phyloP scores from a whole-genome alignment of 2,113 vertebrate genomes.

The Orthochromis indermauri region DNA sequence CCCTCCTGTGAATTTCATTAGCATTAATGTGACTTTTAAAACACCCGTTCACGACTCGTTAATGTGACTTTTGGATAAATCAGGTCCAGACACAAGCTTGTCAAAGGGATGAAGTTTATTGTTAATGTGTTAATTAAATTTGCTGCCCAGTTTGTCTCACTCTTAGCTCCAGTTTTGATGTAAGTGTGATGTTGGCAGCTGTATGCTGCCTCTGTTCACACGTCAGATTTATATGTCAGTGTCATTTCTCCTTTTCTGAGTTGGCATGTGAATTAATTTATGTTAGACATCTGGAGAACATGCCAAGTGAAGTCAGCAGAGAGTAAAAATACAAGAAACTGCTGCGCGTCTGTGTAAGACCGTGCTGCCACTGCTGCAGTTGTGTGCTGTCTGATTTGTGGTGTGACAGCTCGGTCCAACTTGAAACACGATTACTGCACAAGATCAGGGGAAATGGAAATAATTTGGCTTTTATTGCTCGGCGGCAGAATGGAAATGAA shows the following conservation, averaged over 20 bases:
- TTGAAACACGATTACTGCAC: constrained; percentile 29
- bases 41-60: background rate
- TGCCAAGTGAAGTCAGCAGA: background rate
- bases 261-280: background rate
- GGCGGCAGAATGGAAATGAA: constrained; percentile 42
- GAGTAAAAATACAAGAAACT: background rate
- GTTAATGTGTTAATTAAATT: background rate
- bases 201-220: background rate
- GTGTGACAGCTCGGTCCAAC: background rate
- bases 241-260: background rate
- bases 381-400: constrained; percentile 5
- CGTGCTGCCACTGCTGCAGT: background rate
- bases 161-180: background rate
- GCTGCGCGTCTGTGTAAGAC: background rate
- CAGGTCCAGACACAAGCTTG: background rate
- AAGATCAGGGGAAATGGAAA: constrained; percentile 19
- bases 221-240: background rate
- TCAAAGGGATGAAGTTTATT: background rate
- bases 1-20: background rate
- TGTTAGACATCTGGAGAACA: background rate
- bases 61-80: background rate
- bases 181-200: background rate
- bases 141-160: background rate
- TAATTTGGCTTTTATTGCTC: constrained; percentile 22
- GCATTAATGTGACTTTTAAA: background rate